These are phyloP conservation scores for Petrocephalus schoutedeni DNA, from an alignment of 2,797 vertebrate species.

Conservation along the genomic window DNA sequence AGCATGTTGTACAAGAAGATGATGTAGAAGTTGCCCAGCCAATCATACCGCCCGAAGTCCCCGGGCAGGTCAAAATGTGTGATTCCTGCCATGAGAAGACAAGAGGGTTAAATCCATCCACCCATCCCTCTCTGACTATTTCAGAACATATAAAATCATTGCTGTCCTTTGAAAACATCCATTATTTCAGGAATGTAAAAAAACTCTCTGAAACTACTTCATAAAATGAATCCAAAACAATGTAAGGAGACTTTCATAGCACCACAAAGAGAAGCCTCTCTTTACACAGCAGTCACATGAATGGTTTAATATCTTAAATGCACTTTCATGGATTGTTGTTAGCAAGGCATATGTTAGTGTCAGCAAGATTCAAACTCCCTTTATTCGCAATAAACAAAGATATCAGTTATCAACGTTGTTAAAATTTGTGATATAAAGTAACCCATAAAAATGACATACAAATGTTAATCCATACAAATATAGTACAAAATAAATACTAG, in stretches of 20 bases:
- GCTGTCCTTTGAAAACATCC: neutral
- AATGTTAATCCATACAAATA: neutral
- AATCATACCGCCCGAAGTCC: slow-evolving; percentile 90
- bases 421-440: neutral
- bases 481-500: neutral
- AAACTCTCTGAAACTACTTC: neutral
- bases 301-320: neutral
- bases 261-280: neutral
- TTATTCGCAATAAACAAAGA: neutral
- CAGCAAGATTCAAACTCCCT: no score
- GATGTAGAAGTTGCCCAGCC: slow-evolving; percentile 91
- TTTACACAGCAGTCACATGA: neutral
- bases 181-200: neutral
- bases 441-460: neutral
- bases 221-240: neutral
- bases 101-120: neutral
- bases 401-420: neutral
- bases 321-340: neutral
- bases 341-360: no score
- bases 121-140: neutral
- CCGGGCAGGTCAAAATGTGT: slow-evolving; percentile 93
- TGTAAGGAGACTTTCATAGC: neutral
- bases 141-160: neutral
- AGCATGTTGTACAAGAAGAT: slow-evolving; percentile 92
- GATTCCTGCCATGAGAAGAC: slow-evolving; percentile 66